Conservation (phyloP, 2,113 vertebrate genomes). For the Amblyopsis rosae region DNA sequence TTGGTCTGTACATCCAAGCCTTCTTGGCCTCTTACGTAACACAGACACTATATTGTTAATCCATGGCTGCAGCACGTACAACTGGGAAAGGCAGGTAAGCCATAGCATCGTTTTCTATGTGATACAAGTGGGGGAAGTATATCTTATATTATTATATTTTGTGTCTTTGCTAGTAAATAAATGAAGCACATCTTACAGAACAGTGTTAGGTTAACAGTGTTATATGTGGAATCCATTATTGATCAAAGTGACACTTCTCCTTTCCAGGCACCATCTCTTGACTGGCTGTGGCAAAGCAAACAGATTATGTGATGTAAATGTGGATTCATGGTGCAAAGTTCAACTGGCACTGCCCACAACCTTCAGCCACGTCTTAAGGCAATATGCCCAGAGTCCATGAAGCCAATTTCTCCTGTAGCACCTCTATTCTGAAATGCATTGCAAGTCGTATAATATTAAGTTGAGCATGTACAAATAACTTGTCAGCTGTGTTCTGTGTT, state of each 20-base stretch:
- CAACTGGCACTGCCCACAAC: background rate
- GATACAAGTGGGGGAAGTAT: slow-evolving; percentile 1
- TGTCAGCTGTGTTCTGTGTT: no score
- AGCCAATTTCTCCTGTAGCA: background rate
- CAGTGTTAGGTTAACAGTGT: background rate
- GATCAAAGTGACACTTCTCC: background rate
- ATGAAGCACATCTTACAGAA: background rate
- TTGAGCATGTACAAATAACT: no score
- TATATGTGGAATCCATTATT: background rate
- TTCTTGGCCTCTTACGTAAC: slow-evolving; percentile 55
- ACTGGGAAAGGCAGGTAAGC: slow-evolving; percentile 21
- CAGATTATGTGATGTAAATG: background rate
- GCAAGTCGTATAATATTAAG: no score
- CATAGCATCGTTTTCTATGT: slow-evolving; percentile 30
- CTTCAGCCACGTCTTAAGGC: background rate
- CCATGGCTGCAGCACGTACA: slow-evolving; percentile 47
- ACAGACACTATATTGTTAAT: slow-evolving; percentile 29
- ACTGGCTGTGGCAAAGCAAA: slow-evolving; percentile 2
- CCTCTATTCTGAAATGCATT: background rate
- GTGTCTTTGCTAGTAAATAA: background rate
- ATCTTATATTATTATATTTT: no score
- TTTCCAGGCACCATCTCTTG: background rate
- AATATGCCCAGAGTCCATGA: background rate
- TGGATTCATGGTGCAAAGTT: background rate
- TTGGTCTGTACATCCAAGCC: slow-evolving; percentile 52